Evolutionary conservation across 2,797 vertebrate species (phyloP).

Genomic region (Margarornis squamiger): DNA sequence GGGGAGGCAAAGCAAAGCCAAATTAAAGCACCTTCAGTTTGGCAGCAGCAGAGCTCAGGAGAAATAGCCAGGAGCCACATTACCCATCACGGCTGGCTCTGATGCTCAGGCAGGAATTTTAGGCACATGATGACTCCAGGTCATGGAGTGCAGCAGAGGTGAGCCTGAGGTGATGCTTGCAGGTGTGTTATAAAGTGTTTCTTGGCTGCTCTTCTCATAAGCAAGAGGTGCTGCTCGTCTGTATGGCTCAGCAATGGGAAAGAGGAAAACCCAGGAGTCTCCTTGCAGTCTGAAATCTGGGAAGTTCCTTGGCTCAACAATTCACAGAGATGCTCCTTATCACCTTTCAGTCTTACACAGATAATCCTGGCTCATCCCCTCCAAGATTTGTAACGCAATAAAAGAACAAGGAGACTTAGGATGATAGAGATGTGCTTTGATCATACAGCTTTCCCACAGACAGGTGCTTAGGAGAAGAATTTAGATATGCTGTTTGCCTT

Average conservation of each 20-base stretch:
- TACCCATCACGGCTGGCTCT: neutral
- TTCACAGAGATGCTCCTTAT: neutral
- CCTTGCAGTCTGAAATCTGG: neutral
- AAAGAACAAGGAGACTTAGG: neutral
- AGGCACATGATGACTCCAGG: neutral
- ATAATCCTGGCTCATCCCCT: neutral
- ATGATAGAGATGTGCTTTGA: neutral
- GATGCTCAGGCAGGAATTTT: neutral
- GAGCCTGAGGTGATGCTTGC: neutral
- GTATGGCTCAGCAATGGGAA: neutral
- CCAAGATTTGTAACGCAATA: neutral
- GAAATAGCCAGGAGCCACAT: fast-evolving
- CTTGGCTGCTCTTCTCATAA: neutral
- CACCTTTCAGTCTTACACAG: neutral
- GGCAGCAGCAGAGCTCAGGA: neutral
- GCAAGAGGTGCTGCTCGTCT: neutral
- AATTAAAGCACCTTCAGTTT: neutral
- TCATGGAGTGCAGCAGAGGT: neutral
- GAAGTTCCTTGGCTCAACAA: neutral
- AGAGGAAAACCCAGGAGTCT: neutral
- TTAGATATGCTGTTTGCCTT: neutral
- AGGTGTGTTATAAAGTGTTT: neutral
- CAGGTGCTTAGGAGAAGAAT: neutral
- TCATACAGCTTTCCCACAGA: neutral
- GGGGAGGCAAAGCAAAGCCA: neutral